Conservation (phyloP, 2,888 invertebrate genomes). For the Cephus sareptanus region DNA sequence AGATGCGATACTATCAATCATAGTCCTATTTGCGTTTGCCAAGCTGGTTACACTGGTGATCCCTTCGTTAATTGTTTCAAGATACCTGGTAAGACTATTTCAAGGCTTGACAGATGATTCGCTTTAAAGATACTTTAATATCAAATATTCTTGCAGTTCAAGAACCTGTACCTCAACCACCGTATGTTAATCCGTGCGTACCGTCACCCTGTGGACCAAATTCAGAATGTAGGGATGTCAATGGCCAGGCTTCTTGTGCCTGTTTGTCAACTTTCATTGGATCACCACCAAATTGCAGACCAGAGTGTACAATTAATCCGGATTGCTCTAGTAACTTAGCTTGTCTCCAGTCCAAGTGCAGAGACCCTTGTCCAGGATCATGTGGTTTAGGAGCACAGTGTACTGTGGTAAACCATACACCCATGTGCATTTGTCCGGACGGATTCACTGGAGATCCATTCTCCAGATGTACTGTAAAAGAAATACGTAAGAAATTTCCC, state of each 20-base stretch:
- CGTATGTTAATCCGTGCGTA: constrained; percentile 69
- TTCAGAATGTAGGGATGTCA: constrained; percentile 61
- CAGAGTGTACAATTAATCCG: constrained; percentile 67
- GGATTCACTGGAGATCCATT: constrained; percentile 83
- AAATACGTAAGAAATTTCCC: constrained; percentile 48
- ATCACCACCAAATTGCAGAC: constrained; percentile 66
- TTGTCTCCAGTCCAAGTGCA: constrained; percentile 63
- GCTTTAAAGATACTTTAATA: neutral
- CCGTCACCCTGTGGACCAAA: constrained; percentile 73
- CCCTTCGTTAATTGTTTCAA: constrained; percentile 62
- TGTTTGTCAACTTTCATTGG: constrained; percentile 64
- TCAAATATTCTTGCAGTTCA: constrained; percentile 23
- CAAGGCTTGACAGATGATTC: neutral
- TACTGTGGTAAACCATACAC: constrained; percentile 64
- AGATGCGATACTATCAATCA: constrained; percentile 55
- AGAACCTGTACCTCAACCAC: constrained; percentile 50
- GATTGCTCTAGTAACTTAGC: constrained; percentile 66
- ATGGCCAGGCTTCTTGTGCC: constrained; percentile 64
- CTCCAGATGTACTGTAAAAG: constrained; percentile 73
- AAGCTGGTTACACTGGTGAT: constrained; percentile 51
- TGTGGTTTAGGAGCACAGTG: constrained; percentile 69
- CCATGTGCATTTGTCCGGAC: constrained; percentile 69
- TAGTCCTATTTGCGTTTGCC: constrained; percentile 56
- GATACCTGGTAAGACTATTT: constrained; percentile 33
- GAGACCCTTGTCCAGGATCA: constrained; percentile 67